Conservation (phyloP, 2,888 invertebrate genomes). For the Dioctria rufipes region DNA sequence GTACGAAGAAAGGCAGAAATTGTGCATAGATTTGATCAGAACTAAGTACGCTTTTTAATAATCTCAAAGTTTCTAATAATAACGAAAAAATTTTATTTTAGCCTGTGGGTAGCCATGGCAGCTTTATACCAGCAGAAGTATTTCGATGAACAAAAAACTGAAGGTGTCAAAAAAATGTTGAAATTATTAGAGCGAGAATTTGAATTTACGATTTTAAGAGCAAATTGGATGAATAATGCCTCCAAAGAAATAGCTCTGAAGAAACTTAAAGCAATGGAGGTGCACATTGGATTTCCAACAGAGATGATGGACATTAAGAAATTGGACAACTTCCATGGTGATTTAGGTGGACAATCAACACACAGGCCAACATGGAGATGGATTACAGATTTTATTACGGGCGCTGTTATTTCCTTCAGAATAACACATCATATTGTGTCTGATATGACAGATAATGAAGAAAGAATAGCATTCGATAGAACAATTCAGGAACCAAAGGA, state of each 20-base stretch:
- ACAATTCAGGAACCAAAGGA: slow-evolving; percentile 5
- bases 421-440: slow-evolving; percentile 35
- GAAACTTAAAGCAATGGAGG: slow-evolving; percentile 21
- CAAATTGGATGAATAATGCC: slow-evolving; percentile 23
- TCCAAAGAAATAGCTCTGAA: slow-evolving; percentile 22
- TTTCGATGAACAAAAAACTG: background rate
- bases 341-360: slow-evolving; percentile 22
- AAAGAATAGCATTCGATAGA: background rate
- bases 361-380: slow-evolving; percentile 6
- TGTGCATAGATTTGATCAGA: slow-evolving; percentile 38
- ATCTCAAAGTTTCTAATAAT: background rate
- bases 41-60: slow-evolving; percentile 17
- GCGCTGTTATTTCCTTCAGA: slow-evolving; percentile 10
- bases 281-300: slow-evolving; percentile 29
- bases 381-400: slow-evolving; percentile 34
- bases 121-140: slow-evolving; percentile 18
- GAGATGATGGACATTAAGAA: slow-evolving; percentile 28
- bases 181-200: slow-evolving; percentile 1
- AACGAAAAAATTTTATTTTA: background rate
- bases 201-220: background rate
- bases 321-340: slow-evolving; percentile 37
- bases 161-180: slow-evolving; percentile 17
- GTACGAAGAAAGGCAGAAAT: slow-evolving; percentile 23
- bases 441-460: background rate
- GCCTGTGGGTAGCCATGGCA: slow-evolving; percentile 23